These are phyloP conservation scores for Scaptomyza cyrtandrae DNA, from an alignment of 2,888 invertebrate genomes.

Conservation along the genomic window DNA sequence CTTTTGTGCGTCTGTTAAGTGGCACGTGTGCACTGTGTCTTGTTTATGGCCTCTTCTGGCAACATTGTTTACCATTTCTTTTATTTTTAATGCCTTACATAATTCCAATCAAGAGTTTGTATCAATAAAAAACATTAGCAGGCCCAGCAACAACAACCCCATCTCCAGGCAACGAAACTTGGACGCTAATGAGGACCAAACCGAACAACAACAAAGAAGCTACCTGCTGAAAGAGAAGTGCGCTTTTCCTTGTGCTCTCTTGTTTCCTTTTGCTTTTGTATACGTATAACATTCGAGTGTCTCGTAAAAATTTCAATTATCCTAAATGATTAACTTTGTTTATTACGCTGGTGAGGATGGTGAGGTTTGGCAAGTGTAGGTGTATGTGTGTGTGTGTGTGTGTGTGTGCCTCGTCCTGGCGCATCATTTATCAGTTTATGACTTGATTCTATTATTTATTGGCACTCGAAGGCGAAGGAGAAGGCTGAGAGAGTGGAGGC, in stretches of 20 bases:
- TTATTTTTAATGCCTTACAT: conserved; percentile 40
- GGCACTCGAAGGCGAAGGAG: conserved; percentile 62
- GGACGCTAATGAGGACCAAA: conserved; percentile 56
- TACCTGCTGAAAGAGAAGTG: conserved; percentile 49
- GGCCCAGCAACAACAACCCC: conserved; percentile 9
- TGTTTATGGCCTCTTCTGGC: conserved; percentile 31
- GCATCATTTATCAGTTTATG: conserved; percentile 81
- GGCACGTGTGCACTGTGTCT: conserved; percentile 39
- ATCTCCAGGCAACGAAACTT: not conserved
- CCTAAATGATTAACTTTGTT: conserved; percentile 82
- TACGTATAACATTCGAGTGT: conserved; percentile 63
- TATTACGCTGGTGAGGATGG: conserved; percentile 60
- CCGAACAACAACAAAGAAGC: not conserved
- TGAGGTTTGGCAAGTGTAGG: not conserved
- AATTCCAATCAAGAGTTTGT: conserved; percentile 72
- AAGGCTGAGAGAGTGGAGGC: conserved; percentile 9
- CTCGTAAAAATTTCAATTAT: conserved; percentile 83
- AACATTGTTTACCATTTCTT: conserved; percentile 32
- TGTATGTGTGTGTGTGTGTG: not conserved
- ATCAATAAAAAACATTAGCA: conserved; percentile 60
- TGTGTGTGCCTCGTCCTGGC: conserved; percentile 34
- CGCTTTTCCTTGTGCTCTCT: conserved; percentile 8
- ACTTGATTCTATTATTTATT: conserved; percentile 83
- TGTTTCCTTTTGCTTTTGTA: conserved; percentile 11
- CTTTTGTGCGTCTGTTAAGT: conserved; percentile 31